Conservation (phyloP, 2,113 vertebrate species). For the Spheniscus mendiculus region DNA sequence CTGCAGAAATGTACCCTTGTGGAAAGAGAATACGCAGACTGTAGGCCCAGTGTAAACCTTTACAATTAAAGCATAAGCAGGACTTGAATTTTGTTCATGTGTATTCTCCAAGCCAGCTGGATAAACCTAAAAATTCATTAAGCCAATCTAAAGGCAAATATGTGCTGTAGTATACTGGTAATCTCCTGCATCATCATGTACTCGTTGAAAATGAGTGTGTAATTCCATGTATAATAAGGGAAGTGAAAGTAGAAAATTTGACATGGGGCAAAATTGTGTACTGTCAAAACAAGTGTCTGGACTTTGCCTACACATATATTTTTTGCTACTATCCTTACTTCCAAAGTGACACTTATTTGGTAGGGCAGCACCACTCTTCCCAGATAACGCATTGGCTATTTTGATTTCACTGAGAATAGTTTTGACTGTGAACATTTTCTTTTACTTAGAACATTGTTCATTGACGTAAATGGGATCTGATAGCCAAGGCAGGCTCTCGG, state of each 20-base stretch:
- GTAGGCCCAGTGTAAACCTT: background rate
- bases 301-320: slow-evolving; percentile 11
- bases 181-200: background rate
- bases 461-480: slow-evolving; percentile 23
- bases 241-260: background rate
- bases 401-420: slow-evolving; percentile 20
- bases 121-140: slow-evolving; percentile 16
- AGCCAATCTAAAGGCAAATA: background rate
- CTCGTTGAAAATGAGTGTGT: background rate
- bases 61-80: slow-evolving; percentile 19
- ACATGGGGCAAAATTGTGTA: background rate
- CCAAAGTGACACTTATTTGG: slow-evolving; percentile 26
- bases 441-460: background rate
- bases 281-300: slow-evolving; percentile 29
- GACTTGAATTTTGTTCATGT: background rate
- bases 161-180: background rate
- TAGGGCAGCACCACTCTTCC: background rate
- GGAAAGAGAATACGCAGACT: background rate
- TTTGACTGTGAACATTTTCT: slow-evolving; percentile 6
- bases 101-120: background rate
- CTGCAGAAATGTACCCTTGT: background rate
- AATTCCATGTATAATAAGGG: background rate
- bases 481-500: background rate
- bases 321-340: slow-evolving; percentile 34
- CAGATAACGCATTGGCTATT: slow-evolving; percentile 24